Evolutionary conservation across 2,113 vertebrate species (phyloP).

Genomic region (Perognathus longimembris): DNA sequence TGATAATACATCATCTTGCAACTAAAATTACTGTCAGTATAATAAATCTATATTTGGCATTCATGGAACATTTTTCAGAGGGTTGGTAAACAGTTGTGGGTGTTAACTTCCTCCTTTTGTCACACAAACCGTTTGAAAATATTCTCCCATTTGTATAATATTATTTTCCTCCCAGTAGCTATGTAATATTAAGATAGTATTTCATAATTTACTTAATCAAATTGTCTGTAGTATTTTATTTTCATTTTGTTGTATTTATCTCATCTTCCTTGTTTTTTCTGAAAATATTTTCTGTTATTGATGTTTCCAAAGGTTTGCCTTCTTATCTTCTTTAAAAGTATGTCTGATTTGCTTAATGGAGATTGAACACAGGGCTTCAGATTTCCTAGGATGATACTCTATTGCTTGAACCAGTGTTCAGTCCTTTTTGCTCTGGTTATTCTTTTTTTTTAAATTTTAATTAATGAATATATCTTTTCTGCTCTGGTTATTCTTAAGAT

Average conservation of each 20-base stretch:
- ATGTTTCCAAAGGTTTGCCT: neutral
- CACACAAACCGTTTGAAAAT: slow-evolving; percentile 4
- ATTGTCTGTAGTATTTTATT: neutral
- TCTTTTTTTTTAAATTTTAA: too few species aligned
- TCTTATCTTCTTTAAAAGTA: neutral
- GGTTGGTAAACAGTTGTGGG: neutral
- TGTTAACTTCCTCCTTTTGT: neutral
- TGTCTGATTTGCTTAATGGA: too few species aligned
- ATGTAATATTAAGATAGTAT: neutral
- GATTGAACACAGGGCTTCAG: too few species aligned
- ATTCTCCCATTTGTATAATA: neutral
- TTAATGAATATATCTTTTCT: too few species aligned
- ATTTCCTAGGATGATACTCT: too few species aligned
- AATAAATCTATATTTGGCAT: slow-evolving; percentile 8
- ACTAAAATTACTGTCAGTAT: neutral
- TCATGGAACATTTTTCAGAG: neutral
- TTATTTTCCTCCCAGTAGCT: neutral
- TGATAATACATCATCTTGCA: neutral
- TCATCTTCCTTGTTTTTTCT: neutral
- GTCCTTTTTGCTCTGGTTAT: too few species aligned
- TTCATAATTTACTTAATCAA: neutral
- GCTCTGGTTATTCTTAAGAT: too few species aligned
- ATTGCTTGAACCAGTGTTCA: too few species aligned
- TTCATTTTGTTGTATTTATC: neutral
- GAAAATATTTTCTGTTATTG: neutral